These are phyloP conservation scores for Bryconaethiops microstoma DNA, from an alignment of 2,797 vertebrate species.

Conservation along the genomic window DNA sequence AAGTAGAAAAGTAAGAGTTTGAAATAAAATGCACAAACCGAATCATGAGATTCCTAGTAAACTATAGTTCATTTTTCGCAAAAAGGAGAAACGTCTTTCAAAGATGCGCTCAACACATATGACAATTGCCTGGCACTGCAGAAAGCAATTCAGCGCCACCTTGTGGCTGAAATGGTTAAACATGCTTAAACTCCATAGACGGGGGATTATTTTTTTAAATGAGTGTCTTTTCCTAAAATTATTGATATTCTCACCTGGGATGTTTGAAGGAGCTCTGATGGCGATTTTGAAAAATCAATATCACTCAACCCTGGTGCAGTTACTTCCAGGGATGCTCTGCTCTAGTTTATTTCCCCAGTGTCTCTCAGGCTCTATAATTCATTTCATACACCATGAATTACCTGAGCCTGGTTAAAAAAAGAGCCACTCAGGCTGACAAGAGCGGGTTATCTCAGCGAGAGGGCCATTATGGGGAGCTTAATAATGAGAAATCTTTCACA, in stretches of 20 bases:
- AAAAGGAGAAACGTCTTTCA: too few relatives aligned
- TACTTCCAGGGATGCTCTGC: background rate
- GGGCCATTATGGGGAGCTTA: constrained; percentile 33
- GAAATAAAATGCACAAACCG: too few relatives aligned
- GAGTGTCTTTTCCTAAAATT: background rate
- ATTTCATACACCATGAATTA: constrained; percentile 40
- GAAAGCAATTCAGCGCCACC: too few relatives aligned
- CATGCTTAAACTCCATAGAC: too few relatives aligned
- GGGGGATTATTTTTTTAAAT: too few relatives aligned
- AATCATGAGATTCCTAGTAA: too few relatives aligned
- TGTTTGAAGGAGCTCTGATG: background rate
- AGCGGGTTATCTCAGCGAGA: constrained; percentile 40
- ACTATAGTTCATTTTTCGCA: too few relatives aligned
- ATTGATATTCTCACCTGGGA: background rate
- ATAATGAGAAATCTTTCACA: constrained; percentile 44
- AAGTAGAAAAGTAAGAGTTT: too few relatives aligned
- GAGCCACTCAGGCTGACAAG: constrained; percentile 21
- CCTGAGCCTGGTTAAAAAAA: constrained; percentile 28
- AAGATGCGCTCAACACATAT: too few relatives aligned
- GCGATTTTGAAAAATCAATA: constrained; percentile 2
- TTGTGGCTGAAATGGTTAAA: too few relatives aligned
- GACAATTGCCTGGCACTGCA: too few relatives aligned
- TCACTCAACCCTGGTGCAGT: background rate
- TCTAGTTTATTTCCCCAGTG: constrained; percentile 21
- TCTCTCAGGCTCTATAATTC: constrained; percentile 32